These are phyloP conservation scores for Sitophilus oryzae DNA, from an alignment of 1,140 invertebrate species.

Conservation along the genomic window DNA sequence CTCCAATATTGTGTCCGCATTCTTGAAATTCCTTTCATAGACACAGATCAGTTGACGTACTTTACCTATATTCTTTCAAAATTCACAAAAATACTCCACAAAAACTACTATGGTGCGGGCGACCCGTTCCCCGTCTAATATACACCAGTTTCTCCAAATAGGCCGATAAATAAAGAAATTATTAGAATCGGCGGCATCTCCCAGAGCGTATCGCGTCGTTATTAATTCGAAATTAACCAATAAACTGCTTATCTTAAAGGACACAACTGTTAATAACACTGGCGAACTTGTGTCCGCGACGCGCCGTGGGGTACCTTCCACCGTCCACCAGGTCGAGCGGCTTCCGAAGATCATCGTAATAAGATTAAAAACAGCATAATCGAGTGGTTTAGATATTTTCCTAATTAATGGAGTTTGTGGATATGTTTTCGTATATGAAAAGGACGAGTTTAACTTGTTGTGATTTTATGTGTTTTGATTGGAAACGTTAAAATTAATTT, in stretches of 20 bases:
- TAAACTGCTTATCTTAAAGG: background rate
- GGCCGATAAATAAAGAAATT: background rate
- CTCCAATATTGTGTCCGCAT: too few relatives aligned
- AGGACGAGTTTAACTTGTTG: too few relatives aligned
- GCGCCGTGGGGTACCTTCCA: too few relatives aligned
- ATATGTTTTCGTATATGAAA: too few relatives aligned
- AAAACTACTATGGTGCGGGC: background rate
- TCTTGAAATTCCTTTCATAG: too few relatives aligned
- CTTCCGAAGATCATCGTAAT: background rate
- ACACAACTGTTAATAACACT: background rate
- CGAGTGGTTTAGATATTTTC: too few relatives aligned
- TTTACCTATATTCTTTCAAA: too few relatives aligned
- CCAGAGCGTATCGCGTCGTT: background rate
- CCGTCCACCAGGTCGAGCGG: background rate
- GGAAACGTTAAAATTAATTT: too few relatives aligned
- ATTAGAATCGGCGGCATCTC: background rate
- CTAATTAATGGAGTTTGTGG: too few relatives aligned
- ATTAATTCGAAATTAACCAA: background rate
- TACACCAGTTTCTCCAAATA: background rate
- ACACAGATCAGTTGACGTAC: too few relatives aligned
- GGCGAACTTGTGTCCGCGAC: background rate
- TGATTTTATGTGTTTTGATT: too few relatives aligned
- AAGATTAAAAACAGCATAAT: background rate
- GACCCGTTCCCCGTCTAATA: background rate
- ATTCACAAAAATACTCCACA: background rate